A percentile compares a stretch with the other conserved stretches of the same genome.
Evolutionary conservation across 2,113 vertebrate species (phyloP).

Genomic region (Gavia stellata): DNA sequence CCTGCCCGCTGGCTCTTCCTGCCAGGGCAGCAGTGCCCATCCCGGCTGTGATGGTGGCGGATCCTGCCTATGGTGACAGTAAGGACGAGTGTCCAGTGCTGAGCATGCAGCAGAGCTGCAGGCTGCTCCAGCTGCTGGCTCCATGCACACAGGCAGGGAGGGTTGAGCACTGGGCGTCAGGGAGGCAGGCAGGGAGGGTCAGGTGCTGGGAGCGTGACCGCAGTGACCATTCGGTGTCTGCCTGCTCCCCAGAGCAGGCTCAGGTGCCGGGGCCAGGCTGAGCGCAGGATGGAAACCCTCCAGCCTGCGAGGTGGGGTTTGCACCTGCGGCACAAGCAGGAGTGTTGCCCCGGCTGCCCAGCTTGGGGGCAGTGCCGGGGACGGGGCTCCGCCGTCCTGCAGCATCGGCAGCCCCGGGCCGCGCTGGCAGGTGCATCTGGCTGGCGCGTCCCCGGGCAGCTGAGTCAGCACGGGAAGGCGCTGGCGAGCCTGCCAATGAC

Average conservation of each 20-base stretch:
- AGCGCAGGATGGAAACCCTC: not conserved
- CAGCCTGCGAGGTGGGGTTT: not conserved
- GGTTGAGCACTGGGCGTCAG: not conserved
- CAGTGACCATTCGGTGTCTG: rapidly evolving
- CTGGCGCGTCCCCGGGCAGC: not conserved
- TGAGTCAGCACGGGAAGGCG: not conserved
- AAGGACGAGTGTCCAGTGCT: not conserved
- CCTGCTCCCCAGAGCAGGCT: not conserved
- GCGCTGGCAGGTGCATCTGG: not conserved
- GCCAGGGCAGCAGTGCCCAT: not conserved
- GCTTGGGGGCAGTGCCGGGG: not conserved
- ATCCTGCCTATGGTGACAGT: not conserved
- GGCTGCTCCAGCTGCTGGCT: not conserved
- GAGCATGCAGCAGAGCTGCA: not conserved
- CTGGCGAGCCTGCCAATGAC: not conserved
- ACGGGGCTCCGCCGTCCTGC: not conserved
- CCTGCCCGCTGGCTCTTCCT: not conserved
- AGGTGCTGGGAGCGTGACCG: rapidly evolving
- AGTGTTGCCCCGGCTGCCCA: rapidly evolving
- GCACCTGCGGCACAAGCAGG: not conserved
- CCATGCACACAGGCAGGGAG: rapidly evolving
- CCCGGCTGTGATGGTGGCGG: not conserved
- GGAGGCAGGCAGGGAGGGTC: not conserved
- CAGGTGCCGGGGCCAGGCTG: rapidly evolving
- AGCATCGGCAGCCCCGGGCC: not conserved